Base-by-base conservation (phyloP, 2,113 vertebrate genomes). In the Rhabdomys dilectus region DNA sequence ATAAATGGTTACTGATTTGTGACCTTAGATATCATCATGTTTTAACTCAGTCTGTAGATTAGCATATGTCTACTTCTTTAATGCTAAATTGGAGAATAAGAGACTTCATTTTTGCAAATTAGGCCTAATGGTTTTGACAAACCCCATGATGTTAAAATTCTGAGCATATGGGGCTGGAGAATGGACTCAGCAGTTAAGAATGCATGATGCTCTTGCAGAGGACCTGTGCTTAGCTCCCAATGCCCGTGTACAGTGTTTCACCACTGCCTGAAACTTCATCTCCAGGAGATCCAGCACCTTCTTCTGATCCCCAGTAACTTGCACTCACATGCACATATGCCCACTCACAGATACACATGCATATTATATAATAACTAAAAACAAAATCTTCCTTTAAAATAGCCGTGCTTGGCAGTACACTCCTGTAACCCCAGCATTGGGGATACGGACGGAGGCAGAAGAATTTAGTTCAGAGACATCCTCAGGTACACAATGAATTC, bases 41-140 rank as follows among this genome's bases (percentile, higher is more conserved):
- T 97, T 97, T 68, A 95, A 73, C 80, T 89, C 66, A 97, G 94
- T 62, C 64, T 51, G 16, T n/a, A 21, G 22, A 77, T 60, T 39
- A 92, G 75, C 4, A 31, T 60, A 45, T 48, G 12, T 64, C 39
- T 45, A 26, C 21, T 91, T 58, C 72, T 87, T 95, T 56, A 56
- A 36, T 90, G 11, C 53, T 92, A 97, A 95, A 8, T 73, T 72
- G 91, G 75, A 82, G 48, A 95, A 80, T 68, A 22, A n/a, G 39
- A 97, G 34, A 19, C 34, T 45, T 72, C 93, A 5, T 70, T 70
- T 70, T 31, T 73, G 93, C 8, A 7, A 78, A 2, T 60, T 70
- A 45, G 82, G 88, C 3, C 89, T 78, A 96, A 10, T 93, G 75
- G 68, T 75, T 96, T 96, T 85, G 87, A 95, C 31, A 96, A 4